Evolutionary conservation across 1,140 invertebrate genomes (phyloP), one percentile per base, ranked within the genome.

Genomic region (Luehdorfia chinensis): DNA sequence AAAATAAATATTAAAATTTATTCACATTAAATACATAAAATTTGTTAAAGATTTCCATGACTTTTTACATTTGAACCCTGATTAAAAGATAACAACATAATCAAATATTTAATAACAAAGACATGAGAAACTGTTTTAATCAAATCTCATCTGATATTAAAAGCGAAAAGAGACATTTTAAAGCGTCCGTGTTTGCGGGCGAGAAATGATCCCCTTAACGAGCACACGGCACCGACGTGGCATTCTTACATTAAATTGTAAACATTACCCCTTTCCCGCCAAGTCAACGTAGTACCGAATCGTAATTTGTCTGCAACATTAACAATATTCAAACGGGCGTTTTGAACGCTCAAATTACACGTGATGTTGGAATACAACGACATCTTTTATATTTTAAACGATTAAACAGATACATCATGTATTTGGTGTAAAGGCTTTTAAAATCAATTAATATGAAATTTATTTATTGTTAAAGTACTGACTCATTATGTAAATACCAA

Each of bases 231-330:
- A 60, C 47, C 60, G 51, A 21, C 36, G 31, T 21, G 46, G 57
- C 62, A 66, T 72, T 84, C 76, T 79, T 80, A 66, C 75, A 80
- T 78, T 84, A 81, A 80, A 81, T 75, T 78, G 76, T 84, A 81
- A 81, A 80, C 77, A 76, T 68, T 66, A 72, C 67, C 75, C 75
- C 67, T 76, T 77, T 66, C 63, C 59, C 59, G 39, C 47, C 50
- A 66, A 70, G 66, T 65, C 59, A 59, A 65, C 60, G 65, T 53
- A 66, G 57, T 61, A 64, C 62, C 47, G 64, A 74, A 63, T 74
- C 64, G 69, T 71, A 72, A 80, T 78, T 80, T 77, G 73, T 71
- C 71, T 78, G 67, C 58, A 53, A 75, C 67, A 74, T 67, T 60
- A 55, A 27, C 33, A 12, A 33, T 9, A 2, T 4, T 37, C 62